Conservation (phyloP, 2,888 invertebrate genomes). For the Deilephila elpenor region DNA sequence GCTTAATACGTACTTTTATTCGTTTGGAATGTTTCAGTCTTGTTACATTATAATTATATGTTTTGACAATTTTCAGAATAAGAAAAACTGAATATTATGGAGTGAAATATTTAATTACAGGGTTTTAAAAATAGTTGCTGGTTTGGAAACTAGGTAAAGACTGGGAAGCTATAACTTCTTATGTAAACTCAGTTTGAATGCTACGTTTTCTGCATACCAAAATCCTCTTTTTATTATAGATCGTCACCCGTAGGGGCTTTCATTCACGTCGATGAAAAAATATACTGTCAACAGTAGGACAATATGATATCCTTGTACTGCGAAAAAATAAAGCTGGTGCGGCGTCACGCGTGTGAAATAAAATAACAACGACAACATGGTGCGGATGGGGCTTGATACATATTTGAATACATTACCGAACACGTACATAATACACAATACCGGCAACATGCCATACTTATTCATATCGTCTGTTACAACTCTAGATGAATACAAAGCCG, state of each 20-base stretch:
- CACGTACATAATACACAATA: conserved; percentile 81
- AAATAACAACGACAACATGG: conserved; percentile 81
- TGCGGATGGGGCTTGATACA: conserved; percentile 82
- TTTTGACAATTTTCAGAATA: background rate
- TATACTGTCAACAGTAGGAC: conserved; percentile 52
- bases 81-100: background rate
- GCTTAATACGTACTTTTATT: conserved; percentile 33
- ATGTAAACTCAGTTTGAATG: conserved; percentile 2
- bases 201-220: conserved; percentile 22
- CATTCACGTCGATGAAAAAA: conserved; percentile 45
- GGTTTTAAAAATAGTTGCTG: background rate
- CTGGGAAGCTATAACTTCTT: conserved; percentile 3
- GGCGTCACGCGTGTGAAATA: conserved; percentile 81
- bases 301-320: conserved; percentile 66
- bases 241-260: conserved; percentile 33
- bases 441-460: conserved; percentile 76
- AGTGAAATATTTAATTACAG: background rate
- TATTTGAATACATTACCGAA: conserved; percentile 84
- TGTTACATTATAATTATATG: too few relatives aligned
- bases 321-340: conserved; percentile 75
- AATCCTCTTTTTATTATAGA: conserved; percentile 21
- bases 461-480: conserved; percentile 73
- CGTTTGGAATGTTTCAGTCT: background rate
- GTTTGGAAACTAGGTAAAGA: background rate
- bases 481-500: conserved; percentile 19